Percentiles rank a stretch among this genome's conserved stretches.
These are phyloP conservation scores for Styela plicata DNA, from an alignment of 23 tunicate genomes.

Conservation along the genomic window DNA sequence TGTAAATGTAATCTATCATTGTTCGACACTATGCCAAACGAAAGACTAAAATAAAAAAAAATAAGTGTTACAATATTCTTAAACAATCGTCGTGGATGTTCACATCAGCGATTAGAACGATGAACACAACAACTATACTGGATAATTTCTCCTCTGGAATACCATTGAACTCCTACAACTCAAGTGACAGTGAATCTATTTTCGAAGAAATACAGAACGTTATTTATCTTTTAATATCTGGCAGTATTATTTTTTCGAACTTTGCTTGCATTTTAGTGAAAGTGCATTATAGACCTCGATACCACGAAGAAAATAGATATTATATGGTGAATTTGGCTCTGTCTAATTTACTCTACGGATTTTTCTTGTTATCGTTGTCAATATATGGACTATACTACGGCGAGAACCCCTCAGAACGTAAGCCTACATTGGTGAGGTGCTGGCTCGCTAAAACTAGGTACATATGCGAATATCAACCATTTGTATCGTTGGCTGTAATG, in stretches of 20 bases:
- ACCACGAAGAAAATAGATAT: conserved; percentile 55
- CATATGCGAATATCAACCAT: conserved; percentile 32
- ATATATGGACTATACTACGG: background rate
- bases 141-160: too few species aligned
- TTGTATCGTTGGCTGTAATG: conserved; percentile 53
- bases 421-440: background rate
- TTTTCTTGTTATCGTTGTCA: background rate
- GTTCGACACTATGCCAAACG: too few species aligned
- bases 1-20: too few species aligned
- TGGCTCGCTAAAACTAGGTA: background rate
- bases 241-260: background rate
- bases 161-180: too few species aligned
- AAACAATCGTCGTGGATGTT: too few species aligned
- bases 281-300: background rate
- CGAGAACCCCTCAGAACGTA: background rate
- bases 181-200: too few species aligned
- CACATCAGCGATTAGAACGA: too few species aligned
- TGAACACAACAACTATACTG: too few species aligned
- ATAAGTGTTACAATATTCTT: too few species aligned
- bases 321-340: conserved; percentile 61
- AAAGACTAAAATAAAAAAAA: too few species aligned
- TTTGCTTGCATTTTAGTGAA: background rate
- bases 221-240: too few species aligned
- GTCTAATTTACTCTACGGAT: conserved; percentile 61
- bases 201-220: too few species aligned